phyloP scores from a whole-genome alignment of 2,888 invertebrate species.

The Thymelicus acteon region DNA sequence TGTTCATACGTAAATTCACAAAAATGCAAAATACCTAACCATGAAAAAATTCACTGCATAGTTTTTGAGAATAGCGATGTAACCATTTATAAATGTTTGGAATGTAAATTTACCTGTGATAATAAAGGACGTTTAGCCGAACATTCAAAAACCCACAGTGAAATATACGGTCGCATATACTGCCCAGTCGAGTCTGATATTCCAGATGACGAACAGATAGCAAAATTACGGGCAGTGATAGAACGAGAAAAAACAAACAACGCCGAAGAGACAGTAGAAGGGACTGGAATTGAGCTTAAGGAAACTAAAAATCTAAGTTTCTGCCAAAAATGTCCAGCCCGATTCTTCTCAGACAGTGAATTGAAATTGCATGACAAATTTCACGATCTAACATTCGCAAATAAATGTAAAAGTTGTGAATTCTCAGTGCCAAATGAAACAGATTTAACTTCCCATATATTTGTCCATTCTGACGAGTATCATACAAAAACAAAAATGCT shows the following conservation, averaged over 20 bases:
- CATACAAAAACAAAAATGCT: conserved; percentile 90
- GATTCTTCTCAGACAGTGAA: conserved; percentile 91
- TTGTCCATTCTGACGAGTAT: conserved; percentile 91
- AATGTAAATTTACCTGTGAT: conserved; percentile 92
- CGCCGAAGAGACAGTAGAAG: conserved; percentile 56
- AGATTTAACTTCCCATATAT: conserved; percentile 88
- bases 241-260: conserved; percentile 66
- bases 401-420: conserved; percentile 90
- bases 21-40: conserved; percentile 91
- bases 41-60: conserved; percentile 91
- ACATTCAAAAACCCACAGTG: conserved; percentile 91
- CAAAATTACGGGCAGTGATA: conserved; percentile 69
- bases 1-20: conserved; percentile 94
- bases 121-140: conserved; percentile 88
- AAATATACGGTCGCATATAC: conserved; percentile 88
- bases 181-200: conserved; percentile 87
- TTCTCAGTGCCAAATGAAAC: conserved; percentile 90
- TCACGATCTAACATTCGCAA: conserved; percentile 86
- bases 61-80: conserved; percentile 80
- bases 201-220: conserved; percentile 88
- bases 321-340: conserved; percentile 93
- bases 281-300: conserved; percentile 52
- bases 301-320: conserved; percentile 86
- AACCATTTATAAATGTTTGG: conserved; percentile 87
- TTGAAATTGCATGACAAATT: conserved; percentile 89